Evolutionary conservation across 2,888 invertebrate species (phyloP).

Genomic region (Andrena dorsata): DNA sequence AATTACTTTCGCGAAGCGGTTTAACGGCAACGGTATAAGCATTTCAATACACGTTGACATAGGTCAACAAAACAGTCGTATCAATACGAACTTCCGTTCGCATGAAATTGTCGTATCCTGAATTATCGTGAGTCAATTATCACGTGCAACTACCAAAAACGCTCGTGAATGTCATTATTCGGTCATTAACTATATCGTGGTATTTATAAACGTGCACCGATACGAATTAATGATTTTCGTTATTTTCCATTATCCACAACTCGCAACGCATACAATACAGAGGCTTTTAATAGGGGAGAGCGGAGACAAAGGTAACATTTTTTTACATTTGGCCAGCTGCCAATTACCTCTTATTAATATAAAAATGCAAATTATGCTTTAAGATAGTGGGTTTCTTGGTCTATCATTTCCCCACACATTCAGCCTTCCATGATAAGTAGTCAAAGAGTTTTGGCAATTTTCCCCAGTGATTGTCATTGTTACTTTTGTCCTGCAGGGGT

Average conservation of each 20-base stretch:
- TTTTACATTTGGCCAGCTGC: no score
- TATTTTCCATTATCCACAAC: neutral
- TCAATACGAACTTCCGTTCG: neutral
- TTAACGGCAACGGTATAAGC: neutral
- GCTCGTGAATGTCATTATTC: neutral
- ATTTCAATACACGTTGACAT: neutral
- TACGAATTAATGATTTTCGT: constrained; percentile 4
- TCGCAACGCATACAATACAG: neutral
- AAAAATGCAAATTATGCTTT: no score
- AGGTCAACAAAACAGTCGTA: constrained; percentile 21
- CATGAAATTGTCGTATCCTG: neutral
- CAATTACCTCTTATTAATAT: no score
- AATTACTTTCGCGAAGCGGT: neutral
- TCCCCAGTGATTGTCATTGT: no score
- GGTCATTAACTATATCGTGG: constrained; percentile 20
- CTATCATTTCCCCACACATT: no score
- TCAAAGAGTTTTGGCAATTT: no score
- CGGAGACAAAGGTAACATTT: no score
- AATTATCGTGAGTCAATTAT: constrained; percentile 12
- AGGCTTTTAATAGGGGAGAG: no score
- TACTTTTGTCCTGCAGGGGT: no score
- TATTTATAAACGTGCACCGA: constrained; percentile 9
- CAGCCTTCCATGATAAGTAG: no score
- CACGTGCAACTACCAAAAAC: neutral
- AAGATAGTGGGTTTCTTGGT: no score